Conservation (phyloP, 2,888 invertebrate species). For the Thecocarcelia acutangulata region DNA sequence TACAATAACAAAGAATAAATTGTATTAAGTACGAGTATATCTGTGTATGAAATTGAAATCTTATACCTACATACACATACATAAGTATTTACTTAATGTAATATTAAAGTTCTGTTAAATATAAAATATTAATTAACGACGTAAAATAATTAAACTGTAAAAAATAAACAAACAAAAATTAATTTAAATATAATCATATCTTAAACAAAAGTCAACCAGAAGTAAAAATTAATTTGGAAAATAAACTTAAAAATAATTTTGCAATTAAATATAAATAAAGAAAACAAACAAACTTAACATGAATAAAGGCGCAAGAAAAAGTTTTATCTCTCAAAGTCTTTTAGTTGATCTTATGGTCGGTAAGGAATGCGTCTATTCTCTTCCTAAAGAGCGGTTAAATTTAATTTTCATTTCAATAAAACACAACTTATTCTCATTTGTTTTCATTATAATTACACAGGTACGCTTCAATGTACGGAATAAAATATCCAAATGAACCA, state of each 20-base stretch:
- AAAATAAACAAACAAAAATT: slow-evolving; percentile 53
- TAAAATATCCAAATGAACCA: too few relatives aligned
- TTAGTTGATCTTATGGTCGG: not conserved
- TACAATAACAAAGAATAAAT: slow-evolving; percentile 28
- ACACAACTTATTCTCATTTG: too few relatives aligned
- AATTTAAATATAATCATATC: slow-evolving; percentile 67
- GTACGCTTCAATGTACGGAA: too few relatives aligned
- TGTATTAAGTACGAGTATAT: slow-evolving; percentile 9
- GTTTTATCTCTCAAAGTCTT: not conserved
- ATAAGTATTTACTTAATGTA: slow-evolving; percentile 23
- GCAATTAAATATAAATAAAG: slow-evolving; percentile 62
- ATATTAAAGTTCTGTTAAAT: slow-evolving; percentile 30
- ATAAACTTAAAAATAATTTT: slow-evolving; percentile 58
- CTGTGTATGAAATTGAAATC: not conserved
- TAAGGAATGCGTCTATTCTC: not conserved
- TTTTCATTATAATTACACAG: too few relatives aligned
- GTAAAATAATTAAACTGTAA: slow-evolving; percentile 55
- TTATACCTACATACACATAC: slow-evolving; percentile 8
- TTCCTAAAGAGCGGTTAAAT: too few relatives aligned
- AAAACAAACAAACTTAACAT: slow-evolving; percentile 46
- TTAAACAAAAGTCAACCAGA: slow-evolving; percentile 42
- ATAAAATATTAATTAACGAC: slow-evolving; percentile 49
- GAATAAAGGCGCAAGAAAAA: slow-evolving; percentile 41
- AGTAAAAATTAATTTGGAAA: slow-evolving; percentile 35
- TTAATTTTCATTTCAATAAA: too few relatives aligned